phyloP scores from a whole-genome alignment of 2,797 vertebrate genomes.

The Poeciliopsis presidionis region DNA sequence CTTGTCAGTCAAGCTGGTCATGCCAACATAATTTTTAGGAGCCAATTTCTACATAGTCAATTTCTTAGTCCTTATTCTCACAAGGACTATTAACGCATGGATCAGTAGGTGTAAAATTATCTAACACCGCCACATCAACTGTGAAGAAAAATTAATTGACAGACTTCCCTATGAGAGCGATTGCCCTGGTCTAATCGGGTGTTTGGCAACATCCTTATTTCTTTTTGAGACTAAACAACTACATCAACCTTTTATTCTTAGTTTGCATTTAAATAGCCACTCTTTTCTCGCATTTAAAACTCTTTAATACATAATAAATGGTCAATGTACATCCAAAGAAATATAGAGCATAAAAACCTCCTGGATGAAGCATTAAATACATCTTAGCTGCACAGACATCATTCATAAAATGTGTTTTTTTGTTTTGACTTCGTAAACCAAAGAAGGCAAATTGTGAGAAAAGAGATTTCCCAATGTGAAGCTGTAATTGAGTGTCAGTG shows the following conservation, averaged over 20 bases:
- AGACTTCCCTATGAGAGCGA: not conserved
- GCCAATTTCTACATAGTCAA: not conserved
- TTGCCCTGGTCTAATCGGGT: not conserved
- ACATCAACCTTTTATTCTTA: not conserved
- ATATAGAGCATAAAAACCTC: not conserved
- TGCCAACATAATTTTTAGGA: not conserved
- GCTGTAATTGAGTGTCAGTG: constrained; percentile 50
- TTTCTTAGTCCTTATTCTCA: not conserved
- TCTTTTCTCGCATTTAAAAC: not conserved
- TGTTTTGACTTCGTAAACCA: constrained; percentile 36
- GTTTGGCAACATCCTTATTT: not conserved
- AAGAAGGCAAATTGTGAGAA: constrained; percentile 19
- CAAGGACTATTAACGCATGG: not conserved
- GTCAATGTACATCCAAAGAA: not conserved
- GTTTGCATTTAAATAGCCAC: not conserved
- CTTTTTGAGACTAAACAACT: not conserved
- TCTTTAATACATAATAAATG: not conserved
- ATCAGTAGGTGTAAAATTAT: constrained; percentile 3
- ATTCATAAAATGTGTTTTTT: constrained; percentile 39
- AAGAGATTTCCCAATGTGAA: constrained; percentile 47
- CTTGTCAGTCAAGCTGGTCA: constrained; percentile 4
- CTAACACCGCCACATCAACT: constrained; percentile 2
- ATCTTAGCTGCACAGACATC: not conserved
- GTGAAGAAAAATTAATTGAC: not conserved
- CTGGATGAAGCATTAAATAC: not conserved